These are phyloP conservation scores for Ctena decussata DNA, from an alignment of 2,888 invertebrate genomes.

Conservation along the genomic window DNA sequence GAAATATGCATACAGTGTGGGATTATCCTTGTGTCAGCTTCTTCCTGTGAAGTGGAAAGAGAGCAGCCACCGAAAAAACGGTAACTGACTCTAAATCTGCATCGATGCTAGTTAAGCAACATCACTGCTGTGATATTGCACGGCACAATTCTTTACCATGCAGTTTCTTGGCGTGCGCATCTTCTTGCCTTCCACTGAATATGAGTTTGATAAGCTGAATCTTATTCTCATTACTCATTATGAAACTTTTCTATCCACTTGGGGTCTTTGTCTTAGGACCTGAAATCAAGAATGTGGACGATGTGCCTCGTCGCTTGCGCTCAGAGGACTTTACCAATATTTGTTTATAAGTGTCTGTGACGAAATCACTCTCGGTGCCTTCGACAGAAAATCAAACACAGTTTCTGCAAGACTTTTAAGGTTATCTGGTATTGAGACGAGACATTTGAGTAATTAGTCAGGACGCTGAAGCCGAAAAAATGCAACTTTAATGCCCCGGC, in stretches of 20 bases:
- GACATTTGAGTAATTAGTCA: too few species aligned
- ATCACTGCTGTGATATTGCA: background rate
- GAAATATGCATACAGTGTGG: background rate
- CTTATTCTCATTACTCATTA: conserved; percentile 16
- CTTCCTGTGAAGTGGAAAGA: conserved; percentile 16
- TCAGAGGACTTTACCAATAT: conserved; percentile 4
- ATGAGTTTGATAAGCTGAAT: conserved; percentile 21
- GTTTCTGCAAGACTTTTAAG: conserved; percentile 12
- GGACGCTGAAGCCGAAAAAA: too few species aligned
- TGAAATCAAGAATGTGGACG: background rate
- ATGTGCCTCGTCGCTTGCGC: conserved; percentile 4
- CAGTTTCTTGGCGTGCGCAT: background rate
- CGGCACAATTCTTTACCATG: background rate
- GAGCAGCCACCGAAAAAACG: background rate
- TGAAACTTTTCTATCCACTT: conserved; percentile 23
- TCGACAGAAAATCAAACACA: background rate
- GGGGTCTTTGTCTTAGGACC: conserved; percentile 23
- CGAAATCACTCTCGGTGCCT: conserved; percentile 7
- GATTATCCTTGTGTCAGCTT: conserved; percentile 23
- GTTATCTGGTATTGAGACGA: background rate
- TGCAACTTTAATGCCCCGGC: too few species aligned
- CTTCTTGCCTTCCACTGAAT: background rate
- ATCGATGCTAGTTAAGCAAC: background rate
- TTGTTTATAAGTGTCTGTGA: conserved; percentile 2
- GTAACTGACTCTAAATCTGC: background rate